These are phyloP conservation scores for Nyctibius bracteatus DNA, from an alignment of 2,113 vertebrate genomes.

Conservation along the genomic window DNA sequence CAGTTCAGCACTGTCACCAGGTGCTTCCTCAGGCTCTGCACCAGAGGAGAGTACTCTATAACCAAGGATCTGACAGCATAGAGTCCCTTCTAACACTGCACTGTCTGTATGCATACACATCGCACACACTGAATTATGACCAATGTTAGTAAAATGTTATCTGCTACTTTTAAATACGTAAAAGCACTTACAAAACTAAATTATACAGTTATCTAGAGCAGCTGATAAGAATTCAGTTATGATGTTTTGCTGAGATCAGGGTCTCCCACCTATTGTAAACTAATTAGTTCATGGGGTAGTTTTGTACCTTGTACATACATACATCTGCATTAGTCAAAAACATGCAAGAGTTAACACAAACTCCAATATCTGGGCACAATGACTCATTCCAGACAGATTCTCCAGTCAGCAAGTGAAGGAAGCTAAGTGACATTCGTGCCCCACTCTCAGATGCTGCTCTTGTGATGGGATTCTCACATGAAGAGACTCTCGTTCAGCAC, in stretches of 20 bases:
- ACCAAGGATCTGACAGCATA: background rate
- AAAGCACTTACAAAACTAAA: background rate
- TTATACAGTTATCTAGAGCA: background rate
- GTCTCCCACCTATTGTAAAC: background rate
- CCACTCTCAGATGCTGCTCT: background rate
- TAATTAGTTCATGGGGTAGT: rapidly evolving
- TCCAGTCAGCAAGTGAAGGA: background rate
- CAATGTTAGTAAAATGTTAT: background rate
- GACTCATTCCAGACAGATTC: background rate
- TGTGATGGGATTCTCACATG: background rate
- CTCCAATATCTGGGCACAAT: background rate
- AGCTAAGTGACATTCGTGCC: background rate
- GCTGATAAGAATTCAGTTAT: background rate
- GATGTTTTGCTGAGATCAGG: background rate
- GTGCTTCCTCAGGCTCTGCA: background rate
- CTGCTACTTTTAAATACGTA: background rate
- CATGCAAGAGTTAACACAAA: background rate
- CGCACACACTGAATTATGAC: background rate
- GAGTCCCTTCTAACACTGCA: background rate
- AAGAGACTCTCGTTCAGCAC: background rate
- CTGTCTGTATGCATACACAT: rapidly evolving
- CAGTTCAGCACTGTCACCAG: background rate
- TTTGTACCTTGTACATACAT: background rate
- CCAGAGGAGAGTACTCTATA: background rate
- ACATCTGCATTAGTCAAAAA: background rate